Conservation (phyloP, 2,113 vertebrate species). For the Dromaius novaehollandiae region DNA sequence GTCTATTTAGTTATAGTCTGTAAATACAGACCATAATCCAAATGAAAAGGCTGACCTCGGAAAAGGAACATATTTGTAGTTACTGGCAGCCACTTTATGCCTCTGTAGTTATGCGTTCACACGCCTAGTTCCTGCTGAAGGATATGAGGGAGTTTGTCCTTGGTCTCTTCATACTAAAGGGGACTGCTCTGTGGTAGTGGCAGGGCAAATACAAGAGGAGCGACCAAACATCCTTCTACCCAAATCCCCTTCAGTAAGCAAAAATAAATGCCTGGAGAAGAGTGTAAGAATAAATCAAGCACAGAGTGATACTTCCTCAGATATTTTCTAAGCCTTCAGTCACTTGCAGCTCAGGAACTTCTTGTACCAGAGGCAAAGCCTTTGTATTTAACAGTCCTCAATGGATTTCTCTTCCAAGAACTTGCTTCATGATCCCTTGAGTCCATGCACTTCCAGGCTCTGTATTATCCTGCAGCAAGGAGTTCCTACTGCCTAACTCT, state of each 20-base stretch:
- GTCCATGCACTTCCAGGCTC: not conserved
- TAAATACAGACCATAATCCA: not conserved
- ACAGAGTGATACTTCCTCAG: not conserved
- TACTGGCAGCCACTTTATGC: not conserved
- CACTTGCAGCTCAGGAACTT: not conserved
- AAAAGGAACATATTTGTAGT: not conserved
- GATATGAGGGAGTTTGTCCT: fast-evolving
- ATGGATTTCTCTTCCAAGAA: not conserved
- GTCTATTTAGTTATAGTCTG: too few relatives aligned
- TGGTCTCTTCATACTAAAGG: not conserved
- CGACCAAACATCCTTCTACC: not conserved
- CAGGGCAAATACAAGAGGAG: not conserved
- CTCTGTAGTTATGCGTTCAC: not conserved
- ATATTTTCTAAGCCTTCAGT: not conserved
- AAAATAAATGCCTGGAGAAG: not conserved
- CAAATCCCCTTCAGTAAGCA: not conserved
- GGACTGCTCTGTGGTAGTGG: not conserved
- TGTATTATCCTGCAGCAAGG: not conserved
- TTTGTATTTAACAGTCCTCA: not conserved
- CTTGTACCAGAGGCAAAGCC: not conserved
- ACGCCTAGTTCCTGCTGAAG: not conserved
- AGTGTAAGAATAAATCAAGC: not conserved
- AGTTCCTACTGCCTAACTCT: not conserved
- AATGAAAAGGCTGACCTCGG: not conserved
- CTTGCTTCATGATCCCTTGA: not conserved